phyloP scores from a whole-genome alignment of 2,797 vertebrate species.

The Chrosomus eos region DNA sequence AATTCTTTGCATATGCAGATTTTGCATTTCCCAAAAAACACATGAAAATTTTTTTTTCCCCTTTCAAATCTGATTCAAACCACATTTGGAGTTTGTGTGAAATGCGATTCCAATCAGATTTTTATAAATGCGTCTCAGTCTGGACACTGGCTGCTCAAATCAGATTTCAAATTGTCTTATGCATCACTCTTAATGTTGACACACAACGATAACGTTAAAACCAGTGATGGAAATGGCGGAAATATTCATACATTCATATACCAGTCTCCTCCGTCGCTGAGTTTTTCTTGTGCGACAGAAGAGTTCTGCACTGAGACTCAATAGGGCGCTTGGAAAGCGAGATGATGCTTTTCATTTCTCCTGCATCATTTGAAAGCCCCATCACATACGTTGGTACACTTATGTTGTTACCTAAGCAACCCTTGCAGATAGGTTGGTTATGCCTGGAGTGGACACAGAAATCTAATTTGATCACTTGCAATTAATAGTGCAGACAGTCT shows the following conservation, averaged over 20 bases:
- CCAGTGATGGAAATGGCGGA: fast-evolving
- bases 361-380: too few relatives aligned
- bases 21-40: too few relatives aligned
- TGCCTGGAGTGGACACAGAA: neutral
- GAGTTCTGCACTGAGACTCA: neutral
- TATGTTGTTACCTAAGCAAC: neutral
- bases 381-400: too few relatives aligned
- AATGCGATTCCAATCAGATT: neutral
- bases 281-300: neutral
- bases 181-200: neutral
- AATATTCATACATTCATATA: neutral
- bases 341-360: neutral
- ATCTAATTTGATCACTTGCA: neutral
- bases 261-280: neutral
- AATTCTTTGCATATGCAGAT: too few relatives aligned
- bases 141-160: neutral
- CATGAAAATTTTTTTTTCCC: too few relatives aligned
- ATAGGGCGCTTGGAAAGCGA: neutral
- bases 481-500: neutral
- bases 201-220: neutral
- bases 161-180: neutral
- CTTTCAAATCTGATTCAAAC: neutral
- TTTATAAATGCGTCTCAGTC: neutral
- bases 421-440: neutral
- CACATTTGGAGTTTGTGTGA: neutral